Evolutionary conservation across 2,797 vertebrate genomes (phyloP), one percentile per base, ranked within the genome.

Genomic region (Oreortyx pictus): DNA sequence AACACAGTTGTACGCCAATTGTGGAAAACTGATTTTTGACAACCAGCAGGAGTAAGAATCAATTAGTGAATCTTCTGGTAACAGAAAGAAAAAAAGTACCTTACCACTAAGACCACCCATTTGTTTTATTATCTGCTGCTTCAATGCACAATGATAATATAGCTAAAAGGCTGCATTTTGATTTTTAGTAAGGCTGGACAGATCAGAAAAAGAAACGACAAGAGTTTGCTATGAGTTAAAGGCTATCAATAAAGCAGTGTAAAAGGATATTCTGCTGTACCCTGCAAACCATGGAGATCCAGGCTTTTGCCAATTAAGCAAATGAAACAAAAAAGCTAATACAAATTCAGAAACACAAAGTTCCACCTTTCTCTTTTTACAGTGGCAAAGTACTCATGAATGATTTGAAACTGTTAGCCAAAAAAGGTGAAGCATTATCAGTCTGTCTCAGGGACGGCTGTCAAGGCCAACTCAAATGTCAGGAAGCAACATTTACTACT

Each of bases 71-170:
- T 94, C 66, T 71, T 88, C 59, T 74, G 49, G 35, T 68, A 90
- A 41, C 52, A 89, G 83, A 89, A 15, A 88, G 76, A 56, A 88
- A 70, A 72, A 78, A 71, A 46, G 43, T 44, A 91, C 29, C 49
- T 92, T 84, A 75, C 18, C 43, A 25, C 33, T 81, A 93, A 83
- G 87, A 92, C 82, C 72, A 94, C 80, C 80, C 80, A 89, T 93
- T 94, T 95, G 66, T 94, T 95, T 96, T 94, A 93, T 82, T 89
- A 93, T 61, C 78, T 77, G 66, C 80, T 90, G 90, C 82, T 90
- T 92, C 73, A 76, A 82, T 75, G 73, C 52, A 87, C 81, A 93
- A 59, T 54, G 75, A 94, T 88, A 94, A 96, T 88, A 86, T 14
- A 90, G 70, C 43, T 95, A 91, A 96, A 91, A 92, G 54, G 80